Base-by-base conservation (phyloP, 2,888 invertebrate species). In the Sminthurides aquaticus region DNA sequence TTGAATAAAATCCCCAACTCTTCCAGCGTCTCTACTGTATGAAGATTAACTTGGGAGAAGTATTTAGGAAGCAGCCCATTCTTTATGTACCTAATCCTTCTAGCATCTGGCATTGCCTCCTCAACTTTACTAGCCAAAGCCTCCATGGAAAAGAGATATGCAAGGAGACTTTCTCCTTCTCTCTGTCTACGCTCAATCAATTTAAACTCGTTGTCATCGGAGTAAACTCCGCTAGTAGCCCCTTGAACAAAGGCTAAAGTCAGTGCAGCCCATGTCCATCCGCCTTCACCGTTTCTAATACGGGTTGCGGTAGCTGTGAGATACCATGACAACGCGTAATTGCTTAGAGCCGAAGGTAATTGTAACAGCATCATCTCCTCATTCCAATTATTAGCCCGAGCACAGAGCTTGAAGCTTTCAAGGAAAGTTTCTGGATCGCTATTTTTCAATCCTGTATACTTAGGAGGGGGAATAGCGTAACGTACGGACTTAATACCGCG, bases 261-360 rank as follows among this genome's bases (percentile, higher is more conserved):
- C 24, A 56, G 57, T 3, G 57, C 57, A 8, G 3, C 25, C 57
- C 57, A 56, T 25, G 57, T 22, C 57, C 57, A 56, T 25, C 3
- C 22, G 24, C 22, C 57, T 3, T 22, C 11, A 3, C 5, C 15
- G 20, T 5, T 20, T 18, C 57, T 22, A 11, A 2, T 5, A 25
- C 57, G 57, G 18, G 3, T 25, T 22, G 24, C 26, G 57, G 57
- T 56, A 8, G 57, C 57, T 22, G 24, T 25, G 3, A 11, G 18
- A 26, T 25, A 56, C 57, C 57, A 56, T n/a, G 20, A 3, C 11
- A 25, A 20, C 3, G 57, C 57, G n/a, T 8, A 25, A 8, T 25
- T 26, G 11, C 8, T 56, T 56, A 56, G 25, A 24, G 20, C 18
- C 5, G 57, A 18, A 3, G 57, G 57, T 5, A 56, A 25, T n/a